A percentile compares a stretch with the other conserved stretches of the same genome.
phyloP scores from a whole-genome alignment of 2,113 vertebrate species.

The Taxidea taxus region DNA sequence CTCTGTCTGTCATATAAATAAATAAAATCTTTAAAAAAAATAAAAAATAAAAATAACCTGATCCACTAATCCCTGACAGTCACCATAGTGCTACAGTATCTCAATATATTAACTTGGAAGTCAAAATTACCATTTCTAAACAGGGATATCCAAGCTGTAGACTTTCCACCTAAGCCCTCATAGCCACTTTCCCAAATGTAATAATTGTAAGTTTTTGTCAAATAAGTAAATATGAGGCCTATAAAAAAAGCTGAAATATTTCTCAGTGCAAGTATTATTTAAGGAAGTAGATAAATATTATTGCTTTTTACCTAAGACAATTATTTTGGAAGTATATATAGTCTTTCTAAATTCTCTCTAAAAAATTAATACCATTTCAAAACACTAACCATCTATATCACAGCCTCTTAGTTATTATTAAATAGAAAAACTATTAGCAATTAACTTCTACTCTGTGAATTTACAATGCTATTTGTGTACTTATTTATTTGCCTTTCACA shows the following conservation, averaged over 20 bases:
- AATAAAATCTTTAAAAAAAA: no score
- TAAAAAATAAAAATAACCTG: conserved; percentile 24
- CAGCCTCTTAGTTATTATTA: neutral
- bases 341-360: neutral
- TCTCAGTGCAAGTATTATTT: neutral
- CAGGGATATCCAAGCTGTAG: neutral
- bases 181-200: neutral
- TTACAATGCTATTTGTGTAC: neutral
- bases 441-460: neutral
- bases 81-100: neutral
- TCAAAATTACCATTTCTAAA: neutral
- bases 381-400: neutral
- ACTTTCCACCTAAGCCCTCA: neutral
- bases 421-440: neutral
- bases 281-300: neutral
- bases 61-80: neutral
- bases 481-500: neutral
- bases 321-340: neutral
- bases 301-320: neutral
- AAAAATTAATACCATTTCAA: neutral
- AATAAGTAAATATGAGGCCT: neutral
- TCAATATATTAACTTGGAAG: neutral
- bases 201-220: neutral
- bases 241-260: neutral
- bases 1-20: no score